A percentile compares a stretch with the other conserved stretches of the same genome.
Evolutionary conservation across 2,888 invertebrate species (phyloP).

Genomic region (Athalia cordata): DNA sequence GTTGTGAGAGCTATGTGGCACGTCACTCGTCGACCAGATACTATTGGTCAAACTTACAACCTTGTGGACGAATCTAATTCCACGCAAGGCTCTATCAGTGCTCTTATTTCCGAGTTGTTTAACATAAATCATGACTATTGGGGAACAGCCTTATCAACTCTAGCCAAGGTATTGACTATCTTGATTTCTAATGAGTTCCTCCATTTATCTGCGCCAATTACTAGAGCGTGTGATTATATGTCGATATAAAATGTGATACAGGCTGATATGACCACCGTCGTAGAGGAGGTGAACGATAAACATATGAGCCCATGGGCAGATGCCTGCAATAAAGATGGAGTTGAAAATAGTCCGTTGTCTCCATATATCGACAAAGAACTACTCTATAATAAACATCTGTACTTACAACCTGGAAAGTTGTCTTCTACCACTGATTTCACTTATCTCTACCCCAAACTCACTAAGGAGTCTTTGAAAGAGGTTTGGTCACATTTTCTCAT

Average conservation of each 20-base stretch:
- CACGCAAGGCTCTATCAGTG: conserved; percentile 89
- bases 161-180: conserved; percentile 81
- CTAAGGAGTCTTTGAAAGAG: conserved; percentile 79
- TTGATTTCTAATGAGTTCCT: conserved; percentile 43
- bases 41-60: conserved; percentile 83
- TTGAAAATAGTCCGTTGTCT: conserved; percentile 90
- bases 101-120: conserved; percentile 88
- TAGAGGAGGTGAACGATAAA: conserved; percentile 95
- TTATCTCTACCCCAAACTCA: conserved; percentile 79
- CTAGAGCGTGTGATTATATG: background rate
- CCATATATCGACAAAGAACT: conserved; percentile 91
- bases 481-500: conserved; percentile 65
- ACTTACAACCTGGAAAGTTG: conserved; percentile 83
- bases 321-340: conserved; percentile 83
- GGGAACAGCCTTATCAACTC: conserved; percentile 86
- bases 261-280: conserved; percentile 86
- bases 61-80: conserved; percentile 89
- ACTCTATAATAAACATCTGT: conserved; percentile 86
- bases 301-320: conserved; percentile 95
- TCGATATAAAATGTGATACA: conserved; percentile 66
- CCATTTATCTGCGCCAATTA: conserved; percentile 29
- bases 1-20: conserved; percentile 89
- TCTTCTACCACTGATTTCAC: conserved; percentile 77
- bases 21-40: conserved; percentile 76
- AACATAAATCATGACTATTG: conserved; percentile 91